Evolutionary conservation across 2,797 vertebrate genomes (phyloP).

Genomic region (Fratercula arctica): DNA sequence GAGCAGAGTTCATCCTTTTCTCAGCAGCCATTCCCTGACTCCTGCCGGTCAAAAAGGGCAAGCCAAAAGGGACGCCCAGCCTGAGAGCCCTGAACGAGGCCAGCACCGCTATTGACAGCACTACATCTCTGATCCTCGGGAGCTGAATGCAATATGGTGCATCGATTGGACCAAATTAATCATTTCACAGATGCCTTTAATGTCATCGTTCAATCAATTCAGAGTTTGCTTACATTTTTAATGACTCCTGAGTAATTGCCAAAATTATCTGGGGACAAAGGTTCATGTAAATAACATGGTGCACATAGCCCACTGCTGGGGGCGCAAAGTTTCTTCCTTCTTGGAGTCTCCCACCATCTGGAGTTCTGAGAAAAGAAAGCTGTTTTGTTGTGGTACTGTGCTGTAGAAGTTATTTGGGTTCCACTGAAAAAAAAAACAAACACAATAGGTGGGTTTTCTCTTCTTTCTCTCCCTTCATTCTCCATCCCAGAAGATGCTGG

Average conservation of each 20-base stretch:
- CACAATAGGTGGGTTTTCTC: not conserved
- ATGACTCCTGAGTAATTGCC: not conserved
- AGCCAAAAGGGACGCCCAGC: not conserved
- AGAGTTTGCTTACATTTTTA: not conserved
- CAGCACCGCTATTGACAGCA: not conserved
- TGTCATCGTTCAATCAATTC: not conserved
- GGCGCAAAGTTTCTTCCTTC: not conserved
- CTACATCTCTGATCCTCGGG: accelerated
- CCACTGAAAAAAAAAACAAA: not conserved
- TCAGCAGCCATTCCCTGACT: not conserved
- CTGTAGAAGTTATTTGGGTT: not conserved
- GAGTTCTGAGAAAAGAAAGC: not conserved
- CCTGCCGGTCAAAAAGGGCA: not conserved
- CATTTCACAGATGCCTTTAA: not conserved
- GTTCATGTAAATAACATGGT: not conserved
- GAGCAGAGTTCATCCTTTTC: not conserved
- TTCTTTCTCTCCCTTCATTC: not conserved
- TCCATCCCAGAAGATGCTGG: not conserved
- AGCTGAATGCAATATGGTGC: not conserved
- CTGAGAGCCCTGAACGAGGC: not conserved
- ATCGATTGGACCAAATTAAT: not conserved
- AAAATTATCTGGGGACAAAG: not conserved
- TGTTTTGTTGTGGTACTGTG: not conserved
- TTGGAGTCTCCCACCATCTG: not conserved
- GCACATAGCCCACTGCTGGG: not conserved